A percentile compares a stretch with the other conserved stretches of the same genome.
Evolutionary conservation across 1,140 invertebrate species (phyloP).

Genomic region (Gryon sp.): DNA sequence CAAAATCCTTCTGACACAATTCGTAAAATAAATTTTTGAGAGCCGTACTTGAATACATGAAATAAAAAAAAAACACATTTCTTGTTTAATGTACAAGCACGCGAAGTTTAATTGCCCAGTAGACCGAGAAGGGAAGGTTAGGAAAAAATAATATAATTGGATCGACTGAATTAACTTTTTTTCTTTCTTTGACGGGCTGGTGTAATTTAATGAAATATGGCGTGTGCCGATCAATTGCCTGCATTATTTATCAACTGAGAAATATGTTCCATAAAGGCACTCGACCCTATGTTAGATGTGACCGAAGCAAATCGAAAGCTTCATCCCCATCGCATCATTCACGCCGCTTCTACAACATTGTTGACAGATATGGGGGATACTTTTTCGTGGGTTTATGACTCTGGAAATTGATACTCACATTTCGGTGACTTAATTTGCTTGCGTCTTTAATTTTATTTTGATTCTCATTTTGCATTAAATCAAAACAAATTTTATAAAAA

Average conservation of each 20-base stretch:
- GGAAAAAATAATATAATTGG: conserved; percentile 1
- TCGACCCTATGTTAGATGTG: background rate
- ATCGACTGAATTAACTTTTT: conserved; percentile 1
- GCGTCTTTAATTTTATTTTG: no score
- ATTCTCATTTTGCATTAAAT: no score
- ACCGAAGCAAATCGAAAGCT: background rate
- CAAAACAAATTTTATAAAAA: no score
- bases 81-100: conserved; percentile 1
- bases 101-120: conserved; percentile 39
- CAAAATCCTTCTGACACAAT: no score
- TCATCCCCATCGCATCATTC: conserved; percentile 5
- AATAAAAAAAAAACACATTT: no score
- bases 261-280: conserved; percentile 11
- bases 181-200: background rate
- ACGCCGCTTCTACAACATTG: background rate
- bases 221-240: conserved; percentile 28
- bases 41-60: no score
- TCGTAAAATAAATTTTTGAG: no score
- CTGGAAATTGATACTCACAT: no score
- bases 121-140: background rate
- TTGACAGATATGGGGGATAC: background rate
- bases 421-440: no score
- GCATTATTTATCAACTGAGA: conserved; percentile 23
- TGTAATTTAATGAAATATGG: conserved; percentile 23
- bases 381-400: no score